Evolutionary conservation across 2,797 vertebrate genomes (phyloP), one percentile per base, ranked within the genome.

Genomic region (Huso huso): DNA sequence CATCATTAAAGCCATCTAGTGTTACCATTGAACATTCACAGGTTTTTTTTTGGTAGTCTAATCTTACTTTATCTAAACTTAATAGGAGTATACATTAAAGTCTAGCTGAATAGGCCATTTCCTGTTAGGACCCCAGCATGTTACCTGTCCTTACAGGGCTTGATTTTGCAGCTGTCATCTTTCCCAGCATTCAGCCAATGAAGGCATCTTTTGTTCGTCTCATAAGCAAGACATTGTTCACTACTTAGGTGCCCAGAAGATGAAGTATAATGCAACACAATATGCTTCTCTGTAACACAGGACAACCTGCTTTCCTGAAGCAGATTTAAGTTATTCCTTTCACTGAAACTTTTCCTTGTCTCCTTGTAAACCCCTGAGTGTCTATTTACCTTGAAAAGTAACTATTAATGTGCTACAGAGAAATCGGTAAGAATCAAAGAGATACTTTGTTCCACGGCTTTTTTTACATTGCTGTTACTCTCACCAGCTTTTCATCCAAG

Each of bases 141-240:
- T 78, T 81, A 81, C 82, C 85, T 82, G 80, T 81, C 77, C 77
- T 81, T 73, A 75, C 77, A 67, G 81, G 76, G 77, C 82, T 77
- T 52, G 60, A 68, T 80, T 81, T 82, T 84, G 78, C 86, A 91
- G 79, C 86, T 90, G 88, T 88, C 85, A 86, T 83, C 82, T 88
- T 84, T 82, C 82, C 83, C 76, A 75, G 78, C 60, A 5, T 71
- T 77, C 66, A 68, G 68, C 81, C 72, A 80, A 87, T 89, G 82
- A 93, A 93, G 86, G 86, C 84, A 82, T 76, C 83, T 89, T 91
- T 92, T 90, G 86, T 92, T 87, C 84, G 49, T 5, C 79, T 78
- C 79, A 86, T 89, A 90, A 90, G 85, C 81, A 82, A 84, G 77
- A 80, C 84, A 88, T 83, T 90, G 87, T 90, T 89, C 74, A 65